Evolutionary conservation across 1,140 invertebrate species (phyloP).

Genomic region (Venturia canescens): DNA sequence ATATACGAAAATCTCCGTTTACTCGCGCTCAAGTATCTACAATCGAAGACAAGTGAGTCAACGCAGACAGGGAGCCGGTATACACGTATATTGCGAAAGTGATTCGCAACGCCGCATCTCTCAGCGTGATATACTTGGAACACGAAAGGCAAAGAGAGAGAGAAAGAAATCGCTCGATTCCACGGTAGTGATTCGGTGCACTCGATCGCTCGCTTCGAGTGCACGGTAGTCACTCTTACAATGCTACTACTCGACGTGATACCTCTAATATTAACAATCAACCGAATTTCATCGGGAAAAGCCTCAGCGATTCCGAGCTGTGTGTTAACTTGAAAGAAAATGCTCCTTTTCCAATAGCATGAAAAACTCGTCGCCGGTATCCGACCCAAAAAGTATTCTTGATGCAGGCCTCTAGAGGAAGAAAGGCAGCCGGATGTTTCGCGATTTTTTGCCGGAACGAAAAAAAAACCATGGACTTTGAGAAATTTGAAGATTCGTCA

Average conservation of each 20-base stretch:
- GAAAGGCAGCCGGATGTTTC: no score
- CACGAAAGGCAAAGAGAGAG: not conserved
- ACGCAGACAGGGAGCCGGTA: not conserved
- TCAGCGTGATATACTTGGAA: constrained; percentile 15
- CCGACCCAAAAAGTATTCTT: no score
- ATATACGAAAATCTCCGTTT: not conserved
- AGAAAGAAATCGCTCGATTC: not conserved
- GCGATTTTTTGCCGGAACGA: no score
- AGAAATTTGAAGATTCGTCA: no score
- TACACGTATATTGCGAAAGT: constrained; percentile 38
- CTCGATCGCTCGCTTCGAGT: constrained; percentile 23
- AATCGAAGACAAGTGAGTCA: constrained; percentile 36
- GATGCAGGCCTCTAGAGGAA: no score
- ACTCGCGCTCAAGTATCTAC: constrained; percentile 2
- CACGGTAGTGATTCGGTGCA: not conserved
- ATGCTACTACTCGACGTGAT: not conserved
- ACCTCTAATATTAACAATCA: not conserved
- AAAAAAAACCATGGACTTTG: no score
- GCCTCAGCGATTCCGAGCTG: not conserved
- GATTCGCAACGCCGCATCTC: constrained; percentile 36
- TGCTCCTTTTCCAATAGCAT: no score
- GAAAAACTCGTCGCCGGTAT: no score
- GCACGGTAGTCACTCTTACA: constrained; percentile 28
- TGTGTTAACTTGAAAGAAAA: no score
- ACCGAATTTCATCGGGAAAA: no score